Evolutionary conservation across 2,113 vertebrate species (phyloP).

Genomic region (Prionailurus bengalensis): DNA sequence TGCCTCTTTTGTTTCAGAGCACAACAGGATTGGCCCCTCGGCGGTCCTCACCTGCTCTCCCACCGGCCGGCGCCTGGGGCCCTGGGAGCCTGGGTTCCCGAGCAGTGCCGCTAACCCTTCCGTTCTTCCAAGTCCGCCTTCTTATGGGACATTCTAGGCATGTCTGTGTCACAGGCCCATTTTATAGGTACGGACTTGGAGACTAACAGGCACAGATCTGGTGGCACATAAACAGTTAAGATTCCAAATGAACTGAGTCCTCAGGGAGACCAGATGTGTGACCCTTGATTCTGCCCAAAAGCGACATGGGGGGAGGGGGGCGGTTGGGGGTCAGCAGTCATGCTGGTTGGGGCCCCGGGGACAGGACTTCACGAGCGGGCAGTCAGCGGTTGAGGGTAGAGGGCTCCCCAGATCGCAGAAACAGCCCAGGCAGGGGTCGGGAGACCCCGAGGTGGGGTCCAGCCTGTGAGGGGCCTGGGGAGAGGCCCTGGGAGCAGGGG

Average conservation of each 20-base stretch:
- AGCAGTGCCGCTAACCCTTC: not conserved
- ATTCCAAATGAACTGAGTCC: not conserved
- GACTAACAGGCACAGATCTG: not conserved
- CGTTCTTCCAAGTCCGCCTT: not conserved
- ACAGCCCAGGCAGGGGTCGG: not conserved
- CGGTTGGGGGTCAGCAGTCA: fast-evolving
- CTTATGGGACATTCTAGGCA: not conserved
- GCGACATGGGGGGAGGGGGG: too few relatives aligned
- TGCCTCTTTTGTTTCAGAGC: not conserved
- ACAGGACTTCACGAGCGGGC: not conserved
- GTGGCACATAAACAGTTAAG: not conserved
- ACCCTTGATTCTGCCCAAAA: not conserved
- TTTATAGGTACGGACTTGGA: not conserved
- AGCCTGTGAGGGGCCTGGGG: not conserved
- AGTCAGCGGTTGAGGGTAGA: fast-evolving
- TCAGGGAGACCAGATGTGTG: not conserved
- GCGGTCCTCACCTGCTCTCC: not conserved
- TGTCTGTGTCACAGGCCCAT: not conserved
- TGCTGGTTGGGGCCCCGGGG: fast-evolving
- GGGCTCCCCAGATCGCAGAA: not conserved
- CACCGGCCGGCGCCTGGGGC: fast-evolving
- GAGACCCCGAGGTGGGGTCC: fast-evolving
- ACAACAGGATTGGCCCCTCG: fast-evolving
- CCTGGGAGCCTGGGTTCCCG: fast-evolving
- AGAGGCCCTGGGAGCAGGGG: not conserved